These are phyloP conservation scores for Gastrophryne carolinensis DNA, from an alignment of 2,797 vertebrate species.

Conservation along the genomic window DNA sequence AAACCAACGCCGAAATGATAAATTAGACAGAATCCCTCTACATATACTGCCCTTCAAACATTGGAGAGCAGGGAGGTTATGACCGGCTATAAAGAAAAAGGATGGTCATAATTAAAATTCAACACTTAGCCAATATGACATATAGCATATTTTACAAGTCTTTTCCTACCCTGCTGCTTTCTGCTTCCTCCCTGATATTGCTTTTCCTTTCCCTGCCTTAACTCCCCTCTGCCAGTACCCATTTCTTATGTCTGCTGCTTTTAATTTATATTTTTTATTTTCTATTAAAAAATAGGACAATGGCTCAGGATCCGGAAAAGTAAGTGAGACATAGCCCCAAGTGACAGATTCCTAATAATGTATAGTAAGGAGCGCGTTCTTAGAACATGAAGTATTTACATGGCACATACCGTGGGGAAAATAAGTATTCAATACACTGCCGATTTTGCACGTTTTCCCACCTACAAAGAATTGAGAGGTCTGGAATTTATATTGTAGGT, in stretches of 20 bases:
- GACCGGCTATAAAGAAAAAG: slow-evolving; percentile 21
- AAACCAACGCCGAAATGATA: slow-evolving; percentile 39
- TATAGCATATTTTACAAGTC: slow-evolving; percentile 21
- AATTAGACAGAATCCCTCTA: slow-evolving; percentile 28
- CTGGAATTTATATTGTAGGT: no score
- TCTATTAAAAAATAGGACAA: neutral
- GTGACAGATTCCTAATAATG: neutral
- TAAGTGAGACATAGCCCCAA: neutral
- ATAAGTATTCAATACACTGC: no score
- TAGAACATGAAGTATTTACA: no score
- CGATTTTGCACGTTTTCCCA: no score
- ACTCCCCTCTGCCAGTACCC: neutral
- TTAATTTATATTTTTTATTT: neutral
- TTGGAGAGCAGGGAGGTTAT: slow-evolving; percentile 17
- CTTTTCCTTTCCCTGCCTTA: neutral
- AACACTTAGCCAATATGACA: slow-evolving; percentile 30
- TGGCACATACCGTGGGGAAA: no score
- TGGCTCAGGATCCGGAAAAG: neutral
- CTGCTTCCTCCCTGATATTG: slow-evolving; percentile 4
- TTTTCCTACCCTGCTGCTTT: slow-evolving; percentile 38
- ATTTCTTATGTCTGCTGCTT: neutral
- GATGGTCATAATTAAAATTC: slow-evolving; percentile 35
- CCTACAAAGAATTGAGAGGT: no score
- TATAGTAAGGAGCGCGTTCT: no score
- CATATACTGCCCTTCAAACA: slow-evolving; percentile 24